phyloP scores from a whole-genome alignment of 1,140 invertebrate genomes.

The Semibalanus balanoides region DNA sequence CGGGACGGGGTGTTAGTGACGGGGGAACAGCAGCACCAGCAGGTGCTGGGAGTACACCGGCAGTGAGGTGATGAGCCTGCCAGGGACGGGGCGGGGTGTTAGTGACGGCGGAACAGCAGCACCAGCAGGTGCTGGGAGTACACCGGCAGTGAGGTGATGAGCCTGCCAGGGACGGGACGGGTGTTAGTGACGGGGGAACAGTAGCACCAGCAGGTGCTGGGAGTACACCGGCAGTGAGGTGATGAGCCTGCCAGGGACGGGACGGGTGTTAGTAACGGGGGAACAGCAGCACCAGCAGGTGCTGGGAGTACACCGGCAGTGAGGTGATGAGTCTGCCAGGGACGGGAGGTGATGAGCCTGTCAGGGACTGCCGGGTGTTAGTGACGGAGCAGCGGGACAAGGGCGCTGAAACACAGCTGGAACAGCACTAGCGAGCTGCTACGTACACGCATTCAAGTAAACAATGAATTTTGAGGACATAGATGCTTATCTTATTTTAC shows the following conservation, averaged over 20 bases:
- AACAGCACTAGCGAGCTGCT: not conserved
- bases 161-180: constrained; percentile 22
- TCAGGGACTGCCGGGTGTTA: no score
- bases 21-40: not conserved
- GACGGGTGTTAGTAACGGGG: constrained; percentile 7
- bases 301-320: no score
- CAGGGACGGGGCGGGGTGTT: constrained; percentile 21
- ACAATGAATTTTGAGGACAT: no score
- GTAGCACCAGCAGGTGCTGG: not conserved
- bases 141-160: no score
- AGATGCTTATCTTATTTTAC: no score
- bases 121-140: no score
- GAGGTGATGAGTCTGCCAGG: constrained; percentile 15
- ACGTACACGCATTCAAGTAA: no score
- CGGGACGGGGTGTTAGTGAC: not conserved
- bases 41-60: no score
- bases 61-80: no score
- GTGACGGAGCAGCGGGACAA: constrained; percentile 9
- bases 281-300: not conserved
- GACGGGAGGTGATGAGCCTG: no score
- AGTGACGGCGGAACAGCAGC: constrained; percentile 7
- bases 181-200: constrained; percentile 5
- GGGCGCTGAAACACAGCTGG: no score
- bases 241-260: constrained; percentile 22
- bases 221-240: no score